Conservation (phyloP, 2,113 vertebrate species). For the Pachyramphus minor region DNA sequence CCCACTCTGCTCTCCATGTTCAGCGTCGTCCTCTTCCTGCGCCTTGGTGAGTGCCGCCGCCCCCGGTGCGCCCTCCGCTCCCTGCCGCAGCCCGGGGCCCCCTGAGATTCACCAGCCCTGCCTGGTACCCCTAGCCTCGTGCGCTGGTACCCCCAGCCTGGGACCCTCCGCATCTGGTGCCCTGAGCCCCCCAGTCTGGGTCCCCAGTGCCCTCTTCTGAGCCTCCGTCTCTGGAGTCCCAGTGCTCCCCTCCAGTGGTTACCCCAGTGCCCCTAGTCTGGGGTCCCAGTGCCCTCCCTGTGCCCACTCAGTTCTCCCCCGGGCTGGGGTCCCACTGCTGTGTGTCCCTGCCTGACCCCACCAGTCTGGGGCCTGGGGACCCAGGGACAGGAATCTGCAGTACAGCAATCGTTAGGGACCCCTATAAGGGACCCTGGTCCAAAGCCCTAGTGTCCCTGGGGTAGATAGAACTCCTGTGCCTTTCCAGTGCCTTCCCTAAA, state of each 20-base stretch:
- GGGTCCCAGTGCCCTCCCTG: too few relatives aligned
- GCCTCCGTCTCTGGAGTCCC: not conserved
- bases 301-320: not conserved
- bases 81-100: too few relatives aligned
- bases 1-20: conserved; percentile 92
- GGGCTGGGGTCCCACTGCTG: not conserved
- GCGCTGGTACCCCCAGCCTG: not conserved
- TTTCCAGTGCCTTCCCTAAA: not conserved
- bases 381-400: not conserved
- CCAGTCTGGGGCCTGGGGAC: not conserved
- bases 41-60: conserved; percentile 79
- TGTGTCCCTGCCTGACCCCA: not conserved
- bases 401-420: not conserved
- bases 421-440: not conserved
- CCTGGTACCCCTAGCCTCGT: not conserved
- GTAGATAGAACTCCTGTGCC: not conserved
- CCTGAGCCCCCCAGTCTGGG: not conserved
- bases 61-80: too few relatives aligned
- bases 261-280: not conserved
- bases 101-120: not conserved
- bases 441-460: not conserved
- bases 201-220: not conserved
- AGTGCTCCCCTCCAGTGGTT: not conserved
- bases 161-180: rapidly evolving
- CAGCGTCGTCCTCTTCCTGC: conserved; percentile 88